Base-by-base conservation (phyloP, 2,888 invertebrate genomes). In the Protula sp. region DNA sequence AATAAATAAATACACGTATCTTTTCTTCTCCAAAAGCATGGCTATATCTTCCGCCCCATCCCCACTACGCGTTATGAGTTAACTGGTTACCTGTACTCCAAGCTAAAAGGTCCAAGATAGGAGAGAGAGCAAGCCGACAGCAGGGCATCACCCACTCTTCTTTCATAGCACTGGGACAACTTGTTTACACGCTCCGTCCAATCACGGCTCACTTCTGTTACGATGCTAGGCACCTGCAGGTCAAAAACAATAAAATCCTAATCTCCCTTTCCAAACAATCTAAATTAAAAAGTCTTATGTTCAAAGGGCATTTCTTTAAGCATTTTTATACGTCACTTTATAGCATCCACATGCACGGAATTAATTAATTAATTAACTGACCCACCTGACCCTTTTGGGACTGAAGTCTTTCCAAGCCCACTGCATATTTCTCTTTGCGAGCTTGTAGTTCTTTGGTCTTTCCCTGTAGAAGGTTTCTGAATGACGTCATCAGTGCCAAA, bases 391-490 rank as follows among this genome's bases (percentile, higher is more conserved):
- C 68, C 63, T 79, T 78, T 24, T 79, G 78, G 66, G 78, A 79
- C 54, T 76, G 73, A 38, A 80, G 70, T 65, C 80, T 80, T 60
- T 80, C 80, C 58, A 80, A 67, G 4, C 80, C 80, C 26, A 77
- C 74, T 31, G 72, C 73, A 65, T 94, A 95, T 31, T 94, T 86
- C 85, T 81, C 78, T 65, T 78, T 77, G 31, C 79, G 69, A 0
- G 75, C 79, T 9, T 78, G 68, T 50, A 81, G 69, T 62, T 80
- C 79, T 58, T 77, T 61, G 51, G 79, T 66, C 63, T 80, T 79
- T 66, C 74, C 74, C 61, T 74, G 74, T 45, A 81, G 70, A 54
- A 81, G 67, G 50, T 67, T 73, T 61, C 79, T 81, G 65, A 80
- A 81, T 9, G 78, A 80, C 58, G 77, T 77, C 57, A 81, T 81